Evolutionary conservation across 1,140 invertebrate genomes (phyloP), one percentile per base, ranked within the genome.

Genomic region (Probaryconus sp.): DNA sequence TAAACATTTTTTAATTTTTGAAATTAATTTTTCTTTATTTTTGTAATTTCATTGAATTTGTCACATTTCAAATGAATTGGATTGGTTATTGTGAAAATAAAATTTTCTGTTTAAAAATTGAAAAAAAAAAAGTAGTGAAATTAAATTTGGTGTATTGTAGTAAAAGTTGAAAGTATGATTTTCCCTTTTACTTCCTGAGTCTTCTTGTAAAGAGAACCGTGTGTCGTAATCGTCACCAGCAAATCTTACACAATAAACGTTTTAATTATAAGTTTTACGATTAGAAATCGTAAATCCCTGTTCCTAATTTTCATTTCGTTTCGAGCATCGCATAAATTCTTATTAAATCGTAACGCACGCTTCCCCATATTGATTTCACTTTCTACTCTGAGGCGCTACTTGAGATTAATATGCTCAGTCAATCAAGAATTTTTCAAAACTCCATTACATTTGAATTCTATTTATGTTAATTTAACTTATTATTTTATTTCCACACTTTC

Each of bases 1-100:
- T 35, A 40, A 45, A 37, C 31, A 4, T 13, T 18, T 48, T 20
- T 14, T 37, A 21, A 58, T 16, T 11, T 45, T 10, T 43, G 7
- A 1, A 42, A 28, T 42, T 30, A 11, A 2, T 13, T 31, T 31
- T 31, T 20, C n/a, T 3, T 53, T 35, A 7, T 37, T 10, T 16
- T 33, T 14, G 10, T 50, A 10, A 20, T 18, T 43, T 4, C 18
- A 18, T 16, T 24, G 21, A 24, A 24, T 11, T 24, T 26, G 14
- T 11, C 26, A 26, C 21, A 45, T 26, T 35, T 24, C n/a, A 3
- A 38, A n/a, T n/a, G n/a, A n/a, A n/a, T n/a, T n/a, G n/a, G n/a
- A 37, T 53, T 30, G 5, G 6, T 16, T 11, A 10, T n/a, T n/a
- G n/a, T n/a, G n/a, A 13, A 53, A 3, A 9, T 37, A 21, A 10